Base-by-base conservation (phyloP, 2,797 vertebrate species). In the Todus mexicanus region DNA sequence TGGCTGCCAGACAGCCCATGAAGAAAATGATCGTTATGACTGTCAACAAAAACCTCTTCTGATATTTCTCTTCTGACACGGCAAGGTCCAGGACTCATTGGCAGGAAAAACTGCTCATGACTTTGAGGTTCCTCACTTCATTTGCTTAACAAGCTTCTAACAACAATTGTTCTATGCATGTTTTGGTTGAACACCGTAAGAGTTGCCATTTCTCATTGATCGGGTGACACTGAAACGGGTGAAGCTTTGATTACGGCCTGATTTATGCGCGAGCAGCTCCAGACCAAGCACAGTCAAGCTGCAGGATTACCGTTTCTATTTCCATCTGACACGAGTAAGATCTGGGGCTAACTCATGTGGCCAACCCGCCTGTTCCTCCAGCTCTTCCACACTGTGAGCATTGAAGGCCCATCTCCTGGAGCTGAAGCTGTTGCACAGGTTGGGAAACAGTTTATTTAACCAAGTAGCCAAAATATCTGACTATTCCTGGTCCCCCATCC, bases 111-210 rank as follows among this genome's bases (percentile, higher is more conserved):
- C 33, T n/a, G 16, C 47, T 82, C 37, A 38, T 21, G 65, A 47
- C 68, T 82, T 76, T 71, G 84, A 85, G 89, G 91, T 93, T 95
- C 95, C 84, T 95, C 82, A 80, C 53, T 50, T n/a, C 79, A 10
- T 0, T 7, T 27, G 53, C 38, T 33, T 51, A 51, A 51, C 26
- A 29, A 51, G 50, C 50, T 29, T 18, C 50, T 51, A 71, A 16
- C 43, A 56, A 11, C 4, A 13, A 11, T 12, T 40, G 26, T 38
- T 61, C 37, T 23, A 2, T 11, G 66, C 3, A 51, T 43, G 43
- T 92, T 90, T 73, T 76, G 90, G 77, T 75, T 93, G 87, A 47
- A 61, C 22, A 45, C 63, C 26, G 14, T 12, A 9, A 42, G 40
- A n/a, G 4, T 26, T 50, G 11, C 21, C 38, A 15, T 74, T 92